A percentile compares a stretch with the other conserved stretches of the same genome.
Evolutionary conservation across 2,888 invertebrate genomes (phyloP).

Genomic region (Dolomedes plantarius): DNA sequence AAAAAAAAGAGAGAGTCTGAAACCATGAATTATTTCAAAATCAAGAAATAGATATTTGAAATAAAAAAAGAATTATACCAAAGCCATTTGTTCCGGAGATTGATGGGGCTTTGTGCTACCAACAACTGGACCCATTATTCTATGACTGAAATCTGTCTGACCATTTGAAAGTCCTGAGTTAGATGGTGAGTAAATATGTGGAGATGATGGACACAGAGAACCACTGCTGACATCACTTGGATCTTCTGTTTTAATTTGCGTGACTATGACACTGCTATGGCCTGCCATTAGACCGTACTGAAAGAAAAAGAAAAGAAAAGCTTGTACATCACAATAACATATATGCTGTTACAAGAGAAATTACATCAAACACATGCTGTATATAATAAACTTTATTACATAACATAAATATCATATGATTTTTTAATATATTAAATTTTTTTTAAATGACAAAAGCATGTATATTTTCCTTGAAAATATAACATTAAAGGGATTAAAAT

Average conservation of each 20-base stretch:
- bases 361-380: no score
- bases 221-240: conserved; percentile 66
- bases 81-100: conserved; percentile 56
- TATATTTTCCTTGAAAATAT: no score
- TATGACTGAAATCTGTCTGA: conserved; percentile 61
- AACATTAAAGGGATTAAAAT: no score
- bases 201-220: conserved; percentile 68
- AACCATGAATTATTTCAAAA: no score
- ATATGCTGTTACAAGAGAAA: no score
- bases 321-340: no score
- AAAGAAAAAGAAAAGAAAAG: conserved; percentile 78
- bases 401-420: no score
- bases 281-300: conserved; percentile 64
- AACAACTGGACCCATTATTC: conserved; percentile 56
- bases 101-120: conserved; percentile 54
- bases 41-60: no score
- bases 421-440: no score
- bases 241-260: conserved; percentile 68
- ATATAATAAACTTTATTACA: no score
- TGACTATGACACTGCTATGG: conserved; percentile 66
- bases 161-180: conserved; percentile 63
- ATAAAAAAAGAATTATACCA: conserved; percentile 37
- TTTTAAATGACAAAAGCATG: no score
- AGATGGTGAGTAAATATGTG: conserved; percentile 62
- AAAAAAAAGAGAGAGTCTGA: no score